A percentile compares a stretch with the other conserved stretches of the same genome.
These are phyloP conservation scores for Abrostola triplasia DNA, from an alignment of 2,888 invertebrate genomes.

Conservation along the genomic window DNA sequence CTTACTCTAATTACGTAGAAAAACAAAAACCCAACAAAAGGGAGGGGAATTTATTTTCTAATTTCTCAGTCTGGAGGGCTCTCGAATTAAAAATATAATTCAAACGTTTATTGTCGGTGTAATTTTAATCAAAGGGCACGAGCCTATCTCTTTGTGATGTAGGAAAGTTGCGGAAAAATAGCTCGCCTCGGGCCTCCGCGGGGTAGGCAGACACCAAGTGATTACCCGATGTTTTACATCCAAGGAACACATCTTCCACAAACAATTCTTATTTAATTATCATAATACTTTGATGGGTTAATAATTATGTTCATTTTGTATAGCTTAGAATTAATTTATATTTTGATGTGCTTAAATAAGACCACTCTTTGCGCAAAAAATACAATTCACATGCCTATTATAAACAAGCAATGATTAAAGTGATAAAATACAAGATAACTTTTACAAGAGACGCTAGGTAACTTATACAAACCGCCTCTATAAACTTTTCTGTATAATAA, in stretches of 20 bases:
- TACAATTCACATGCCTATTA: no score
- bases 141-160: constrained; percentile 49
- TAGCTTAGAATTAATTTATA: no score
- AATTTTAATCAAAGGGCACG: constrained; percentile 66
- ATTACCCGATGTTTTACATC: constrained; percentile 5
- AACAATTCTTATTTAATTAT: no score
- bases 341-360: no score
- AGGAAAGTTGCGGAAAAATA: constrained; percentile 37
- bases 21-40: constrained; percentile 81
- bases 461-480: neutral
- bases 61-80: constrained; percentile 74
- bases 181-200: constrained; percentile 12
- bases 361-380: no score
- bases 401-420: neutral
- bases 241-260: neutral
- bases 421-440: neutral
- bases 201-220: constrained; percentile 1
- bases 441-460: neutral
- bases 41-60: constrained; percentile 79
- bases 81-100: constrained; percentile 79
- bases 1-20: constrained; percentile 84
- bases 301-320: no score
- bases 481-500: neutral
- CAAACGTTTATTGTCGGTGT: constrained; percentile 69
- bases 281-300: no score